A percentile compares a stretch with the other conserved stretches of the same genome.
Evolutionary conservation across 2,888 invertebrate species (phyloP).

Genomic region (Lysandra bellargus): DNA sequence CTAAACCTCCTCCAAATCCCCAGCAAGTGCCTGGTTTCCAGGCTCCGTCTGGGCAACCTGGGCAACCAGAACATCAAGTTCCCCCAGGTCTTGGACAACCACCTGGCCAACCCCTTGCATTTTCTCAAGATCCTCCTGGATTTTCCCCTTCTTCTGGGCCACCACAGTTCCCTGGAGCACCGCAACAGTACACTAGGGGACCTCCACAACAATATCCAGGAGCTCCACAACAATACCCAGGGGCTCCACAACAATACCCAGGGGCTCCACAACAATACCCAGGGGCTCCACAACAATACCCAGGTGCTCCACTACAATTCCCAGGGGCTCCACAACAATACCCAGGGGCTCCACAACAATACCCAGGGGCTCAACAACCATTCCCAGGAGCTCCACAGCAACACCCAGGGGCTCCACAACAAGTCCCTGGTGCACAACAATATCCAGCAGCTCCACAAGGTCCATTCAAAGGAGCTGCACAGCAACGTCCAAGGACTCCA

Average conservation of each 20-base stretch:
- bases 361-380: not conserved
- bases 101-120: not conserved
- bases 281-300: not conserved
- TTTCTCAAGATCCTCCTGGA: slow-evolving; percentile 16
- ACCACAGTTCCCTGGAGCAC: not conserved
- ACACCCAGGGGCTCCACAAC: slow-evolving; percentile 11
- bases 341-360: slow-evolving; percentile 27
- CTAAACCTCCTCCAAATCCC: not conserved
- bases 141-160: not conserved
- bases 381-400: not conserved
- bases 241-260: not conserved
- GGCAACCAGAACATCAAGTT: not conserved
- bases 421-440: not conserved
- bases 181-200: not conserved
- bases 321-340: slow-evolving; percentile 21
- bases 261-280: slow-evolving; percentile 32
- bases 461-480: slow-evolving; percentile 15
- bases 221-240: slow-evolving; percentile 14
- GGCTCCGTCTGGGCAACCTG: slow-evolving; percentile 1
- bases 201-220: not conserved
- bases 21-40: not conserved
- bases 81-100: not conserved
- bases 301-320: slow-evolving; percentile 32
- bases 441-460: not conserved
- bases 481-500: not conserved